Evolutionary conservation across 2,113 vertebrate species (phyloP).

Genomic region (Fulica atra): DNA sequence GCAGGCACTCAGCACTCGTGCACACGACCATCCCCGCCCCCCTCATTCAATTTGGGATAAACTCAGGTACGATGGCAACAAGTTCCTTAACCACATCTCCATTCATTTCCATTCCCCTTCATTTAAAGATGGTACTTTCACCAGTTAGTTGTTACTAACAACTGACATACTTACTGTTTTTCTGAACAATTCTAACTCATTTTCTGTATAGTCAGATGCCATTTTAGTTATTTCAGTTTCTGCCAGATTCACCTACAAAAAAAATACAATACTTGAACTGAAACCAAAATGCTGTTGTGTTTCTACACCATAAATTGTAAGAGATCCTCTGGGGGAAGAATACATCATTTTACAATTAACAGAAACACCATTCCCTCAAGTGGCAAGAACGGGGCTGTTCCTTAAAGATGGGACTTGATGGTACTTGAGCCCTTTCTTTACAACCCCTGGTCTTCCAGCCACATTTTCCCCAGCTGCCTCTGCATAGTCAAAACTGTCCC

Average conservation of each 20-base stretch:
- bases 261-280: neutral
- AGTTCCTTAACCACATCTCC: neutral
- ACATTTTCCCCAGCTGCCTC: neutral
- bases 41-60: neutral
- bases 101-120: neutral
- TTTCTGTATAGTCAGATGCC: slow-evolving; percentile 92
- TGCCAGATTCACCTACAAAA: slow-evolving; percentile 87
- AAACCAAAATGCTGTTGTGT: neutral
- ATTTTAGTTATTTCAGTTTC: slow-evolving; percentile 90
- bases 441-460: neutral
- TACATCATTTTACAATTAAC: neutral
- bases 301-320: neutral
- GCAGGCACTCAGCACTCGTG: neutral
- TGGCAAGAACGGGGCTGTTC: neutral
- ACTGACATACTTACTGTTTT: slow-evolving; percentile 84
- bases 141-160: neutral
- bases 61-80: neutral
- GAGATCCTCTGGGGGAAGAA: neutral
- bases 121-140: neutral
- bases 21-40: neutral
- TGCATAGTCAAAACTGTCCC: neutral
- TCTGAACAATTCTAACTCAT: slow-evolving; percentile 93
- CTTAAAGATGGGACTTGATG: neutral
- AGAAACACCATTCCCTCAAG: neutral
- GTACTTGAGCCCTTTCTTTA: neutral